Conservation (phyloP, 2,888 invertebrate species). For the Protodeltote pygarga region DNA sequence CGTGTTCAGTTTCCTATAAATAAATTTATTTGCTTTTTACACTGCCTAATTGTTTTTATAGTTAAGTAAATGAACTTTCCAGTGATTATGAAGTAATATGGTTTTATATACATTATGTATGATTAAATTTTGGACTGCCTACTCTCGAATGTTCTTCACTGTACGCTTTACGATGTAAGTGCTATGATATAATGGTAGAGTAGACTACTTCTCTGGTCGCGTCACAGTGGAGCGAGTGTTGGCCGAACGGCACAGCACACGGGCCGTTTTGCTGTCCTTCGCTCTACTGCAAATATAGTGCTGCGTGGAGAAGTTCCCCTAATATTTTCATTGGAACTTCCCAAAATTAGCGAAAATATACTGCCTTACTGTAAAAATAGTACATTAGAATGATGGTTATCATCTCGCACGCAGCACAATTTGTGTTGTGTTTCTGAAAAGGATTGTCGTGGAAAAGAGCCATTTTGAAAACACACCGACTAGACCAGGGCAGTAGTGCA, state of each 20-base stretch:
- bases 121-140: constrained; percentile 74
- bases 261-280: constrained; percentile 50
- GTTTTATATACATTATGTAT: constrained; percentile 52
- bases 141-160: constrained; percentile 75
- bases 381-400: constrained; percentile 41
- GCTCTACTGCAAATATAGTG: constrained; percentile 77
- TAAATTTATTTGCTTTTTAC: constrained; percentile 60
- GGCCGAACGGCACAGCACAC: constrained; percentile 24
- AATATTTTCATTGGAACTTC: constrained; percentile 38
- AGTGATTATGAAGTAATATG: constrained; percentile 53
- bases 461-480: constrained; percentile 96
- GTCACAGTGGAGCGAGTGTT: constrained; percentile 77
- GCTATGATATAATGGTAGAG: constrained; percentile 72
- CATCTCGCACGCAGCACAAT: constrained; percentile 79
- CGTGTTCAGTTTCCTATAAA: constrained; percentile 44
- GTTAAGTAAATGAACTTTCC: constrained; percentile 62
- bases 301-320: constrained; percentile 56
- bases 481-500: constrained; percentile 76
- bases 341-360: constrained; percentile 44
- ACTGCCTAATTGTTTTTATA: constrained; percentile 63
- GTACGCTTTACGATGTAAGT: constrained; percentile 74
- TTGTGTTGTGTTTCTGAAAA: constrained; percentile 96
- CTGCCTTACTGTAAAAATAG: constrained; percentile 50
- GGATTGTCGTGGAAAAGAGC: constrained; percentile 94
- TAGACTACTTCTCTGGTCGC: constrained; percentile 74